Evolutionary conservation across 2,113 vertebrate species (phyloP).

Genomic region (Anseranas semipalmata): DNA sequence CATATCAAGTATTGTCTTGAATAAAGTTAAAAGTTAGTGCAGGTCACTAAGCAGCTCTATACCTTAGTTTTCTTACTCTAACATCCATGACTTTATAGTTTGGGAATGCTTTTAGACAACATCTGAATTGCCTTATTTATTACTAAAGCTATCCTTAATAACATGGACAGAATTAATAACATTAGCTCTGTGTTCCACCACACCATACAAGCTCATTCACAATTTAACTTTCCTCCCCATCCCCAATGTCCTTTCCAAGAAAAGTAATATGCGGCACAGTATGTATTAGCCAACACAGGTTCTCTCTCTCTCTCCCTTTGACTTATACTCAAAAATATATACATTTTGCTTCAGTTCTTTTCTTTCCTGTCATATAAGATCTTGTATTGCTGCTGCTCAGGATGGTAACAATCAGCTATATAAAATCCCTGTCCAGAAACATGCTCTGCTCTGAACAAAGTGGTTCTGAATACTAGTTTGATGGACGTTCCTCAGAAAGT

Average conservation of each 20-base stretch:
- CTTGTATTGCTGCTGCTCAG: neutral
- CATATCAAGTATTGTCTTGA: neutral
- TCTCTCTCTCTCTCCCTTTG: neutral
- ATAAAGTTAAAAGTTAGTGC: neutral
- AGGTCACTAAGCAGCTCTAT: neutral
- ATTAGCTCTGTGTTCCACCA: neutral
- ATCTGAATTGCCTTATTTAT: neutral
- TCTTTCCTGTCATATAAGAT: neutral
- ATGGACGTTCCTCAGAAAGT: neutral
- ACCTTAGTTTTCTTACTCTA: neutral
- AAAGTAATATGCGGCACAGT: neutral
- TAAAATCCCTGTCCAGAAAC: neutral
- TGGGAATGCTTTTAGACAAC: neutral
- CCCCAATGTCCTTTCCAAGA: neutral
- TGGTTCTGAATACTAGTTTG: neutral
- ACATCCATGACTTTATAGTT: neutral
- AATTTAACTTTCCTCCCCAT: neutral
- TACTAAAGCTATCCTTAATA: neutral
- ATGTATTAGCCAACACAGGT: neutral
- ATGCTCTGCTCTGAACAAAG: neutral
- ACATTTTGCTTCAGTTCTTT: neutral
- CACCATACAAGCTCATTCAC: neutral
- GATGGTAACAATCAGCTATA: neutral
- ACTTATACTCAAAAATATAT: neutral
- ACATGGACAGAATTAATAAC: rapidly evolving